Evolutionary conservation across 2,113 vertebrate species (phyloP).

Genomic region (Microcebus jonahi): DNA sequence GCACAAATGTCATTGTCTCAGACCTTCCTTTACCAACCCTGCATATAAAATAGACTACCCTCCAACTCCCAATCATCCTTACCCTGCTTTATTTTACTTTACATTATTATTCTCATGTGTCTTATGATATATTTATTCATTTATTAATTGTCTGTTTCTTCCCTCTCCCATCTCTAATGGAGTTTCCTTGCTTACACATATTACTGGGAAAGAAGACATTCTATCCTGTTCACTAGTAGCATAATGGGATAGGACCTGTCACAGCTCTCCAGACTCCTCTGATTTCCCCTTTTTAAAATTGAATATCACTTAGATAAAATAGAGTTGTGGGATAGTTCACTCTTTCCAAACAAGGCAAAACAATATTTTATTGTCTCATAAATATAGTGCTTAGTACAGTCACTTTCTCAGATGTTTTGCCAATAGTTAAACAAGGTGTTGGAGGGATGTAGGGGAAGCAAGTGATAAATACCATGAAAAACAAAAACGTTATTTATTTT

Average conservation of each 20-base stretch:
- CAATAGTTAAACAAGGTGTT: neutral
- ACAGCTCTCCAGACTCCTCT: neutral
- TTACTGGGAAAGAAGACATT: neutral
- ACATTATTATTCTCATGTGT: neutral
- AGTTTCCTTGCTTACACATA: neutral
- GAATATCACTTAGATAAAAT: neutral
- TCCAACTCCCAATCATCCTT: neutral
- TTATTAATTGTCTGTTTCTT: neutral
- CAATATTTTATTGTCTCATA: neutral
- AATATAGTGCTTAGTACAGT: neutral
- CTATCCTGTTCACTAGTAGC: neutral
- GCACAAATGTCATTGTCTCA: neutral
- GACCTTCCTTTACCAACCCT: neutral
- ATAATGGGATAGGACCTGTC: neutral
- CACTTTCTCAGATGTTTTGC: neutral
- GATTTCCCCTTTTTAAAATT: neutral
- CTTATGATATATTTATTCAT: neutral
- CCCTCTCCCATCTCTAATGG: neutral
- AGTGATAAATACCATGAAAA: neutral
- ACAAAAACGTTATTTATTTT: neutral
- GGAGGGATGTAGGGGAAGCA: neutral
- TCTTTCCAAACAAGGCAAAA: constrained; percentile 14
- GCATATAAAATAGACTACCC: neutral
- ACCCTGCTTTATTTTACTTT: neutral
- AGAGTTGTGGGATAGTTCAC: neutral